Evolutionary conservation across 2,113 vertebrate species (phyloP).

Genomic region (Xenotilapia flavipinnis): DNA sequence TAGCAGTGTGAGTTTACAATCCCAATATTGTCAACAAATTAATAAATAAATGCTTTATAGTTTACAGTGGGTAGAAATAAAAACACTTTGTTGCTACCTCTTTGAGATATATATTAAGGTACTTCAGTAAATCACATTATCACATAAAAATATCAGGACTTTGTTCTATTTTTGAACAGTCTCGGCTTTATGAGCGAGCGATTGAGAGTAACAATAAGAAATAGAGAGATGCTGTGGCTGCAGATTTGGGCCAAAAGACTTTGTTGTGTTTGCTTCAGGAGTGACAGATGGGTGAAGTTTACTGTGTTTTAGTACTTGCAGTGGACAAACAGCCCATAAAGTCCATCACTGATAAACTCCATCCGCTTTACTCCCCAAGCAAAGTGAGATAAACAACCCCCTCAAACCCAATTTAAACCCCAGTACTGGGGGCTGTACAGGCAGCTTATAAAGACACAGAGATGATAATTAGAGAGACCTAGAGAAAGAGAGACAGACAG

Average conservation of each 20-base stretch:
- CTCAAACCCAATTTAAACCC: background rate
- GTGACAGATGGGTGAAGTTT: background rate
- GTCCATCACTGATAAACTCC: background rate
- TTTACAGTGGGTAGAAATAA: background rate
- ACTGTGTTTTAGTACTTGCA: background rate
- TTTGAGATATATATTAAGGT: background rate
- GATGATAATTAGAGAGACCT: constrained; percentile 14
- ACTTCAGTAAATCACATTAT: background rate
- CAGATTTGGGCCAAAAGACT: constrained; percentile 30
- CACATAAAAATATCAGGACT: background rate
- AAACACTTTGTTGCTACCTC: background rate
- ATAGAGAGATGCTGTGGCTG: background rate
- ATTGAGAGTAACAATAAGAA: background rate
- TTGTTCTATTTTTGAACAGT: background rate
- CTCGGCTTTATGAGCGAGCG: background rate
- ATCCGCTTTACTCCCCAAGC: background rate
- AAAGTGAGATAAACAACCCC: background rate
- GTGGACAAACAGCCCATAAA: background rate
- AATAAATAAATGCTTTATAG: background rate
- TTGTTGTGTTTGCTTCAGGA: background rate
- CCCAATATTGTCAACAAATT: background rate
- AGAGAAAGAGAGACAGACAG: constrained; percentile 26
- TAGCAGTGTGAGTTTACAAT: background rate
- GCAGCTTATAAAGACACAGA: constrained; percentile 31
- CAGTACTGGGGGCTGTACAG: constrained; percentile 1